These are phyloP conservation scores for Lingula anatina DNA, from an alignment of 2,888 invertebrate genomes.

Conservation along the genomic window DNA sequence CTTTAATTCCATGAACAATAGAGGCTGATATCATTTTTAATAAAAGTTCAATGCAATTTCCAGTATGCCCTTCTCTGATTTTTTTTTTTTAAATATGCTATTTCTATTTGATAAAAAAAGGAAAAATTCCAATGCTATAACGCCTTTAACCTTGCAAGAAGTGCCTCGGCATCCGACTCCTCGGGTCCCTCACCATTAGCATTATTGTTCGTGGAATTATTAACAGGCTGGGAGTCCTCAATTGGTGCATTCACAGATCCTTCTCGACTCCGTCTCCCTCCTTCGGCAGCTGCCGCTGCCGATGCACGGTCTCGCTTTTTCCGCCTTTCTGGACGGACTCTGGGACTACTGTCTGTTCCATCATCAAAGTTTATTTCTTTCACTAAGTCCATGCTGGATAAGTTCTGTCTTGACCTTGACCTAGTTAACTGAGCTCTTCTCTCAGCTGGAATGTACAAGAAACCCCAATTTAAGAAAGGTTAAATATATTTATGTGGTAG, in stretches of 20 bases:
- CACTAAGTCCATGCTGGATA: conserved; percentile 29
- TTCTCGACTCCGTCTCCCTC: not conserved
- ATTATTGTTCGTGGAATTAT: conserved; percentile 1
- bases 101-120: too few relatives aligned
- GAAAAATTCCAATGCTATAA: conserved; percentile 19
- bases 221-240: not conserved
- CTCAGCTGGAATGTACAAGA: conserved; percentile 65
- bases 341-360: conserved; percentile 13
- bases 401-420: conserved; percentile 68
- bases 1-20: too few relatives aligned
- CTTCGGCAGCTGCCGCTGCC: conserved; percentile 5
- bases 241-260: not conserved
- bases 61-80: too few relatives aligned
- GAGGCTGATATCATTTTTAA: too few relatives aligned
- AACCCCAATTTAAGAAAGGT: conserved; percentile 2
- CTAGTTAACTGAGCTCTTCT: conserved; percentile 83
- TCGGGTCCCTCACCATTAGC: conserved; percentile 10
- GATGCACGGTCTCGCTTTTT: conserved; percentile 1
- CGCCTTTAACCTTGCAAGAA: conserved; percentile 35
- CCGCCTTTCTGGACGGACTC: not conserved
- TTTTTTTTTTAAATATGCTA: too few relatives aligned
- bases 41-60: too few relatives aligned
- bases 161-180: conserved; percentile 38
- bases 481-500: not conserved
- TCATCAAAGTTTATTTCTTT: conserved; percentile 45